These are phyloP conservation scores for Oophaga sylvatica DNA, from an alignment of 2,797 vertebrate species.

Conservation along the genomic window DNA sequence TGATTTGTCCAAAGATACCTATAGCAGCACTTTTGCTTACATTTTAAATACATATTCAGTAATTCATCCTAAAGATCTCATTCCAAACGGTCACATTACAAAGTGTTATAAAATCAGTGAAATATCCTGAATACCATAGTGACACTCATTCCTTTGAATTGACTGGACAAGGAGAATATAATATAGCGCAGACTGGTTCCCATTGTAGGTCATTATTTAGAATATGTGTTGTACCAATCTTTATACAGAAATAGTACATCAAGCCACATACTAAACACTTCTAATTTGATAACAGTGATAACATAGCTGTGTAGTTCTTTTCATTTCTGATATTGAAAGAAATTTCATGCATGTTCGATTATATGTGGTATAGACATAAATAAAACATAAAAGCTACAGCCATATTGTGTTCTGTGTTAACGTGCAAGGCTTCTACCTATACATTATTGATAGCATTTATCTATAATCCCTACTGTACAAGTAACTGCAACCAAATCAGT, in stretches of 20 bases:
- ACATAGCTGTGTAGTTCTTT: background rate
- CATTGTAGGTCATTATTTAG: background rate
- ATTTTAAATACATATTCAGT: too few species aligned
- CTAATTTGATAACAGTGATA: background rate
- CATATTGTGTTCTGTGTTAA: background rate
- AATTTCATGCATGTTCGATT: background rate
- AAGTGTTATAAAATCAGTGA: background rate
- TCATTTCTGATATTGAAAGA: background rate
- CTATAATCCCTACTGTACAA: background rate
- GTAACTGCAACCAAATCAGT: background rate
- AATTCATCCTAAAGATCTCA: background rate
- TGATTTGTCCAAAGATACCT: too few species aligned
- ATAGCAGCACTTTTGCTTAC: too few species aligned
- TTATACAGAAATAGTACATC: background rate
- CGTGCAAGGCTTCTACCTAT: background rate
- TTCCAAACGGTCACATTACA: background rate
- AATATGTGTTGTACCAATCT: background rate
- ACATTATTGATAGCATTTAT: conserved; percentile 13
- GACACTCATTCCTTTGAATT: background rate
- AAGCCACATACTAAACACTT: background rate
- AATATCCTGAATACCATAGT: background rate
- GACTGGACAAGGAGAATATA: background rate
- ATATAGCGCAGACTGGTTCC: background rate
- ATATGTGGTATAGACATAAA: background rate
- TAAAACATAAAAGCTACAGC: background rate